Evolutionary conservation across 1,140 invertebrate genomes (phyloP), one percentile per base, ranked within the genome.

Genomic region (Leptopilina clavipes): DNA sequence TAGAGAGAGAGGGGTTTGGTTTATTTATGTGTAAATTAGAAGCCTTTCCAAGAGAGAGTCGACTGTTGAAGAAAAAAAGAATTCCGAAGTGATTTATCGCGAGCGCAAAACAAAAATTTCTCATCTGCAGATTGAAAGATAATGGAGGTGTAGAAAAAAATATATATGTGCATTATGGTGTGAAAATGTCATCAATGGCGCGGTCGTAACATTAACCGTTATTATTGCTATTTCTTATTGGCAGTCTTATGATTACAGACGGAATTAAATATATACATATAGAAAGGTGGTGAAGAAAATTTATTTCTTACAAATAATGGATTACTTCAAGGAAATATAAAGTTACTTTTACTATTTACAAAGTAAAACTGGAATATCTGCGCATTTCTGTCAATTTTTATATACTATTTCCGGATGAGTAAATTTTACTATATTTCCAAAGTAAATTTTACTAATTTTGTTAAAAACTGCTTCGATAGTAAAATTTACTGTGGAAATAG

Each of bases 21-120:
- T 52, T 52, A 52, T 52, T 52, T 52, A 52, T 52, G 48, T 52
- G 48, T 52, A 52, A 52, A 52, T 52, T 52, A 52, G 48, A 52
- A 52, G n/a, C 48, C 48, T 52, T 52, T 17, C 48, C n/a, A 12
- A 52, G 48, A 52, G 17, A 52, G 48, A 52, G 17, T 52, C 8
- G 48, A 17, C 48, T 52, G 48, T 52, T 52, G 17, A 12, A 48
- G n/a, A 52, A 52, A 52, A 52, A 40, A 40, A 9, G 7, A 40
- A 40, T 8, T 9, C 0, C 8, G 9, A 40, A 40, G n/a, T 52
- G n/a, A 52, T 52, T 52, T 52, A 52, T 52, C 48, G n/a, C 48
- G 48, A 52, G 17, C 48, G 48, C n/a, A 52, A 3, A 52, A 17
- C n/a, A n/a, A 48, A 48, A 48, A 5, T n/a, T 48, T 48, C 48